Evolutionary conservation across 2,888 invertebrate species (phyloP).

Genomic region (Bellardia pandia): DNA sequence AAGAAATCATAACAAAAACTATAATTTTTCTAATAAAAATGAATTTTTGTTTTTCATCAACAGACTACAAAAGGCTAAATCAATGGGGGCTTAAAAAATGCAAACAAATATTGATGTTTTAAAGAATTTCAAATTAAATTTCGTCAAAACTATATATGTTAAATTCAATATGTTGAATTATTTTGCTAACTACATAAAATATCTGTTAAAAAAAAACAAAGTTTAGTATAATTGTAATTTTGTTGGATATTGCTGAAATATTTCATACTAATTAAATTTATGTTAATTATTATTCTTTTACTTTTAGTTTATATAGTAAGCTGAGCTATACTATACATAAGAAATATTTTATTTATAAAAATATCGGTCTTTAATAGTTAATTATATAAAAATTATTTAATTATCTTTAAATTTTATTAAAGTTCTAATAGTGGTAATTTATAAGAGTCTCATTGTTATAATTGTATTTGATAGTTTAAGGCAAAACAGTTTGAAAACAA

Average conservation of each 20-base stretch:
- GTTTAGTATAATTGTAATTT: constrained; percentile 34
- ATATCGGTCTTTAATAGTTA: constrained; percentile 23
- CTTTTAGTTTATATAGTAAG: constrained; percentile 35
- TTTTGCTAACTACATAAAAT: not conserved
- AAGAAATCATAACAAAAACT: not conserved
- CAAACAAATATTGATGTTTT: constrained; percentile 31
- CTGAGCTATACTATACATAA: constrained; percentile 35
- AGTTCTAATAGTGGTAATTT: constrained; percentile 36
- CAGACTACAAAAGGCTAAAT: constrained; percentile 83
- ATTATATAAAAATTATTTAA: constrained; percentile 37
- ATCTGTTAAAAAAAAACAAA: not conserved
- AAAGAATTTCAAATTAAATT: constrained; percentile 1
- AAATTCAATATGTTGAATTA: not conserved
- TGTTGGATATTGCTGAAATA: constrained; percentile 58
- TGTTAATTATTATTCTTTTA: constrained; percentile 1
- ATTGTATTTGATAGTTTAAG: constrained; percentile 49
- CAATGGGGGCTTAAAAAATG: constrained; percentile 79
- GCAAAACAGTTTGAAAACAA: constrained; percentile 43
- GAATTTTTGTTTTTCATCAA: constrained; percentile 52
- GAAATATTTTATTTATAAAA: constrained; percentile 42
- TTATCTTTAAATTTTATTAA: constrained; percentile 20
- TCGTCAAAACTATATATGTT: not conserved
- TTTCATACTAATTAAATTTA: constrained; percentile 16
- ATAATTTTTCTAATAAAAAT: constrained; percentile 1
- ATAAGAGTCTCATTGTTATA: constrained; percentile 51